A percentile compares a stretch with the other conserved stretches of the same genome.
Evolutionary conservation across 2,888 invertebrate genomes (phyloP).

Genomic region (Scaptomyza flava): DNA sequence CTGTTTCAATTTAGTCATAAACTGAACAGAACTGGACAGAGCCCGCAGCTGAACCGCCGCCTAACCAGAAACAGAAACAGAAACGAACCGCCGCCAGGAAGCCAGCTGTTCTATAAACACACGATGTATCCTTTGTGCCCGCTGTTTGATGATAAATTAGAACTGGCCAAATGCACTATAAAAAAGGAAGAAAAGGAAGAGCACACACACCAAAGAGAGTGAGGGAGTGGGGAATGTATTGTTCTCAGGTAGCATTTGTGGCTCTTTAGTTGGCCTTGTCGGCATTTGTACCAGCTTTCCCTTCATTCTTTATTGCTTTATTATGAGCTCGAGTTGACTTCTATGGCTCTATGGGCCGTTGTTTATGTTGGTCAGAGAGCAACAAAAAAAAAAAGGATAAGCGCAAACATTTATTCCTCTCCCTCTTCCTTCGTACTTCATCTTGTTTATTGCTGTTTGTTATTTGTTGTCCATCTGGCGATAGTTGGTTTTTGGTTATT

Average conservation of each 20-base stretch:
- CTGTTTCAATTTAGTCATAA: constrained; percentile 80
- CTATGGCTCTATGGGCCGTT: constrained; percentile 25
- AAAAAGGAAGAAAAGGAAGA: constrained; percentile 21
- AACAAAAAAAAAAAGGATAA: constrained; percentile 17
- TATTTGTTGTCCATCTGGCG: constrained; percentile 38
- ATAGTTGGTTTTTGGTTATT: background rate
- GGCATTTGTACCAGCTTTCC: constrained; percentile 51
- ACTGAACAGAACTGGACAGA: background rate
- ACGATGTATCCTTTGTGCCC: constrained; percentile 48
- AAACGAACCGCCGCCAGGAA: constrained; percentile 67
- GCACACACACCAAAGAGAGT: constrained; percentile 15
- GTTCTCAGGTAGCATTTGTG: constrained; percentile 54
- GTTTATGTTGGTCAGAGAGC: constrained; percentile 36
- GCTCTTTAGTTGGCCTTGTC: constrained; percentile 58
- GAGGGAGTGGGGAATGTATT: background rate
- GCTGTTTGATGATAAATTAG: constrained; percentile 77
- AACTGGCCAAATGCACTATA: constrained; percentile 45
- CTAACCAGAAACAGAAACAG: constrained; percentile 13
- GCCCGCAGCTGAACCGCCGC: constrained; percentile 51
- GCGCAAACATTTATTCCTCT: constrained; percentile 9
- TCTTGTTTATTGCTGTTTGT: constrained; percentile 25
- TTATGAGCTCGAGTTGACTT: constrained; percentile 59
- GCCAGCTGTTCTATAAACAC: constrained; percentile 71
- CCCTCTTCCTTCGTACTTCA: background rate
- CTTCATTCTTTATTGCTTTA: constrained; percentile 72